Evolutionary conservation across 2,113 vertebrate genomes (phyloP).

Genomic region (Ovis aries): DNA sequence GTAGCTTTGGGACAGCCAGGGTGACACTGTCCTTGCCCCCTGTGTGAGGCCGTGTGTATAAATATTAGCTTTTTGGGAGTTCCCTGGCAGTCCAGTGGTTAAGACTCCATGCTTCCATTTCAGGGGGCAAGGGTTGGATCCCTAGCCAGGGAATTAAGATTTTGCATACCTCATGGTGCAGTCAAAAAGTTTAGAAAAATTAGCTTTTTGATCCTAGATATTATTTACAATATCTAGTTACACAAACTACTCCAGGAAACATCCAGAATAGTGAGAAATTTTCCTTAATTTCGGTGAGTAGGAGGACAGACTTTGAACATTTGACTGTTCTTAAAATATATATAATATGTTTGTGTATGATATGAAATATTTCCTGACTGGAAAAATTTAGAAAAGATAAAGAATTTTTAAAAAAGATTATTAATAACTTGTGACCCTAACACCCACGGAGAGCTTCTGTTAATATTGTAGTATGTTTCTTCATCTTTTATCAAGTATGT

Average conservation of each 20-base stretch:
- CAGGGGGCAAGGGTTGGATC: neutral
- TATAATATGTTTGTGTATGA: neutral
- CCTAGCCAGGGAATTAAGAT: neutral
- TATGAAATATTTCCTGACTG: neutral
- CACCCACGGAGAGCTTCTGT: neutral
- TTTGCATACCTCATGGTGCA: neutral
- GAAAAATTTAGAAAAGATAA: neutral
- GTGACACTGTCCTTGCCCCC: rapidly evolving
- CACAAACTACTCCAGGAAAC: neutral
- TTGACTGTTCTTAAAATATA: neutral
- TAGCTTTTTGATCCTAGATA: neutral
- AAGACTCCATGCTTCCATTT: neutral
- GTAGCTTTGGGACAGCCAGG: neutral
- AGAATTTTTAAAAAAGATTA: neutral
- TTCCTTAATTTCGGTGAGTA: neutral
- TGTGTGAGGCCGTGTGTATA: neutral
- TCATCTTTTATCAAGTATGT: neutral
- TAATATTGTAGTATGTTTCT: neutral
- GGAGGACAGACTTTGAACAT: neutral
- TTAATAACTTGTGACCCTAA: neutral
- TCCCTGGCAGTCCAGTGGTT: neutral
- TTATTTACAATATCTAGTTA: neutral
- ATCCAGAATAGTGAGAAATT: neutral
- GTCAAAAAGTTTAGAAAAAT: neutral
- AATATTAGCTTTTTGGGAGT: neutral